Conservation (phyloP, 2,113 vertebrate species). For the Callionymus lyra region DNA sequence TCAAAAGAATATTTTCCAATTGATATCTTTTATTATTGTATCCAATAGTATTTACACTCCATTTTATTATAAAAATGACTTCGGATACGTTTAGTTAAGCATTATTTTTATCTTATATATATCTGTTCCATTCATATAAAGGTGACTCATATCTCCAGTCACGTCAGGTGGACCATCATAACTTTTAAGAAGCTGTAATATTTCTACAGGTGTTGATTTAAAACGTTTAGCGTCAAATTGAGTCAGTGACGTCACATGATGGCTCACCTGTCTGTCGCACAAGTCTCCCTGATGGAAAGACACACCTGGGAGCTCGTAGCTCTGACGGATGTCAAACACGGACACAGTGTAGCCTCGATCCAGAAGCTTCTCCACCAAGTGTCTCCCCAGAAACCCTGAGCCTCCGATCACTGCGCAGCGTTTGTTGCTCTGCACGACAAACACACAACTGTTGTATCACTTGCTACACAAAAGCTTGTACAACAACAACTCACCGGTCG, state of each 20-base stretch:
- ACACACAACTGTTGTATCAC: not conserved
- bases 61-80: no score
- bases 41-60: no score
- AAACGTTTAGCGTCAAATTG: not conserved
- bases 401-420: constrained; percentile 86
- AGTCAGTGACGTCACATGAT: not conserved
- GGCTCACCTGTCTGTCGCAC: constrained; percentile 76
- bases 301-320: constrained; percentile 69
- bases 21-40: no score
- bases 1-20: no score
- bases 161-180: no score
- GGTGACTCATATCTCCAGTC: no score
- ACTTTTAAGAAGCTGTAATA: no score
- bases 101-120: no score
- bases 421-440: constrained; percentile 64
- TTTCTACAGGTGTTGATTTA: not conserved
- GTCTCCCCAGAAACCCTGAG: constrained; percentile 85
- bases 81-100: no score
- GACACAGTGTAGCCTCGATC: constrained; percentile 76
- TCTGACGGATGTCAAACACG: constrained; percentile 84
- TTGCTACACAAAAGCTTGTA: not conserved
- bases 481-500: constrained; percentile 60
- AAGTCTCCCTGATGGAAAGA: constrained; percentile 86
- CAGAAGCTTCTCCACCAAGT: constrained; percentile 85
- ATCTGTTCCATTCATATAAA: no score